phyloP scores from a whole-genome alignment of 2,113 vertebrate species.

The Pelecanus crispus region DNA sequence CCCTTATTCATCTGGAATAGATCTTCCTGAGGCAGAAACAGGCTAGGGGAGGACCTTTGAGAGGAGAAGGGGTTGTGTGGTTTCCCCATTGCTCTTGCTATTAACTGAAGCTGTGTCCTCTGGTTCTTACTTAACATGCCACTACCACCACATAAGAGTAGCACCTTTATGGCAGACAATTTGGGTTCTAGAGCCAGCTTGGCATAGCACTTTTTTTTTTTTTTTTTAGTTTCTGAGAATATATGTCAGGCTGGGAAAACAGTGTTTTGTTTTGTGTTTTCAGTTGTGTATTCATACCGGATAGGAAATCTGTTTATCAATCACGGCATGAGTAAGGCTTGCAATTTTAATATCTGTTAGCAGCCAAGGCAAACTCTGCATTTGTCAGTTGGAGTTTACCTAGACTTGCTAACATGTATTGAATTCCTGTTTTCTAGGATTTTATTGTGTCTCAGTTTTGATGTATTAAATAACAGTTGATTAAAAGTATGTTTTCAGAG shows the following conservation, averaged over 20 bases:
- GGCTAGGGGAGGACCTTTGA: background rate
- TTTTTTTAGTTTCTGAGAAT: background rate
- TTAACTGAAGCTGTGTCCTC: background rate
- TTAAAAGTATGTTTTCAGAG: background rate
- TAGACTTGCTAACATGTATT: background rate
- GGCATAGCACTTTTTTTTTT: background rate
- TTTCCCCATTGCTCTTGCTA: background rate
- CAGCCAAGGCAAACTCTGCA: background rate
- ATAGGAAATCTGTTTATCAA: background rate
- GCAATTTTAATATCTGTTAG: background rate
- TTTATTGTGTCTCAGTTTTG: background rate
- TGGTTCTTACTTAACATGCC: background rate
- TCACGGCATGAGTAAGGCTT: background rate
- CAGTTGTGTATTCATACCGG: background rate
- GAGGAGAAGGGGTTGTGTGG: background rate
- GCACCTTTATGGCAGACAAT: background rate
- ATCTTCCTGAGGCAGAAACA: background rate
- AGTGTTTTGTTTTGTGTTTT: background rate
- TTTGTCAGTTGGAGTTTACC: background rate
- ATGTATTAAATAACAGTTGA: background rate
- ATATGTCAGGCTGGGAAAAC: background rate
- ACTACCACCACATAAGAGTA: background rate
- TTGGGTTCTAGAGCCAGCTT: background rate
- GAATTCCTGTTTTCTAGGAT: background rate
- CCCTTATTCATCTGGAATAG: background rate